Evolutionary conservation across 2,888 invertebrate genomes (phyloP).

Genomic region (Monochamus alternatus): DNA sequence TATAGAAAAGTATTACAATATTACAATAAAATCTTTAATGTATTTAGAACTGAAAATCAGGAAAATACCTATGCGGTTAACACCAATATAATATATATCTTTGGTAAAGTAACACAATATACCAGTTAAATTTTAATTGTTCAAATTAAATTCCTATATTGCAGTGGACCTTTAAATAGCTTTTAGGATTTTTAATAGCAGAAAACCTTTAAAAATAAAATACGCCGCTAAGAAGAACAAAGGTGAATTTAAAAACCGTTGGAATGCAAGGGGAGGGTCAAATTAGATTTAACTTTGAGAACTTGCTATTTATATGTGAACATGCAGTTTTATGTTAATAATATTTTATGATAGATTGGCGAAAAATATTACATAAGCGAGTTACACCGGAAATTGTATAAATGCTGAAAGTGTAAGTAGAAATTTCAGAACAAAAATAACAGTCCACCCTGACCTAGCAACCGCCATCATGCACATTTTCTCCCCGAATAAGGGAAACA

Average conservation of each 20-base stretch:
- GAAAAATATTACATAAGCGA: slow-evolving; percentile 7
- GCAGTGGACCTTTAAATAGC: background rate
- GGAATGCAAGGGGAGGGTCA: slow-evolving; percentile 60
- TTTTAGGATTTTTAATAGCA: slow-evolving; percentile 34
- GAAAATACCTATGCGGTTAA: background rate
- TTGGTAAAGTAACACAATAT: no score
- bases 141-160: background rate
- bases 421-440: slow-evolving; percentile 34
- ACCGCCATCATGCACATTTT: slow-evolving; percentile 56
- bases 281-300: slow-evolving; percentile 38
- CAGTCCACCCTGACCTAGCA: slow-evolving; percentile 52
- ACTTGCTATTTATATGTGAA: slow-evolving; percentile 19
- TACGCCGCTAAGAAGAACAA: slow-evolving; percentile 15
- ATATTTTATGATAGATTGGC: background rate
- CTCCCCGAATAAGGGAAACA: slow-evolving; percentile 44
- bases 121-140: background rate
- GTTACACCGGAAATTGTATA: background rate
- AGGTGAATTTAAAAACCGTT: slow-evolving; percentile 57
- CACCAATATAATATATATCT: no score
- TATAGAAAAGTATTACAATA: no score
- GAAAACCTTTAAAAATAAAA: slow-evolving; percentile 31
- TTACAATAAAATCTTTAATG: background rate
- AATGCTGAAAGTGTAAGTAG: slow-evolving; percentile 2
- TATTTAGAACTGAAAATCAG: background rate
- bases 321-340: background rate